A percentile compares a stretch with the other conserved stretches of the same genome.
Conservation (phyloP, 2,113 vertebrate genomes). For the Malurus elegans region DNA sequence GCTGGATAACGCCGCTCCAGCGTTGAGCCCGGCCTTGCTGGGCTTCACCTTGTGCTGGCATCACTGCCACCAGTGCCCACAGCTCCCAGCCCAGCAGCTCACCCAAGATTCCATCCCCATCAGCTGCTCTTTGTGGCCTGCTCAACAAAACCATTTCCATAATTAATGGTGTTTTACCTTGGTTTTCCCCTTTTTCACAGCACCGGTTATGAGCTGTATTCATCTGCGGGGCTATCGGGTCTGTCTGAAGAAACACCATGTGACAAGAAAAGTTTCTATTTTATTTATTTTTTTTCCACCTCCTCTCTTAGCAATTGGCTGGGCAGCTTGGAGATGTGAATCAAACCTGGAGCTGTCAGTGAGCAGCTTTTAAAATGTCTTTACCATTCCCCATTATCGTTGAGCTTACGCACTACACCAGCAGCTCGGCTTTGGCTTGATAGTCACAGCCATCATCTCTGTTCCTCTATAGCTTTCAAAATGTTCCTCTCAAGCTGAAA, state of each 20-base stretch:
- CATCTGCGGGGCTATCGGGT: not conserved
- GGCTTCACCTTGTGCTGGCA: conserved; percentile 26
- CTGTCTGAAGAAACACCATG: not conserved
- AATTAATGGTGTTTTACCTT: not conserved
- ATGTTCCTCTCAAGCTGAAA: not conserved
- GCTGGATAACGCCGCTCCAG: conserved; percentile 42
- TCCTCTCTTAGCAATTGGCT: not conserved
- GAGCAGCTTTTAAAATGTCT: conserved; percentile 62
- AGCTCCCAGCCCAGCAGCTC: not conserved
- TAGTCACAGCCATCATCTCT: not conserved
- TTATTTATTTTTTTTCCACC: not conserved
- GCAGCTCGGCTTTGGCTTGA: not conserved
- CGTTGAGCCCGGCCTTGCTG: not conserved
- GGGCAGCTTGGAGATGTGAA: conserved; percentile 13
- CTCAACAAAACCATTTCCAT: not conserved
- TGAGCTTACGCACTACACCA: not conserved
- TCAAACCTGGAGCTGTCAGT: conserved; percentile 44
- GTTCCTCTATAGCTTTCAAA: conserved; percentile 1
- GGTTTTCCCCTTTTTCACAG: not conserved
- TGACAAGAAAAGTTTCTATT: not conserved
- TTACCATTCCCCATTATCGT: conserved; percentile 29
- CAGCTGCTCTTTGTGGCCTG: not conserved
- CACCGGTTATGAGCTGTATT: not conserved
- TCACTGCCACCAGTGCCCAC: not conserved
- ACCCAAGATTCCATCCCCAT: not conserved